Evolutionary conservation across 1,140 invertebrate species (phyloP).

Genomic region (Ganaspis sp.): DNA sequence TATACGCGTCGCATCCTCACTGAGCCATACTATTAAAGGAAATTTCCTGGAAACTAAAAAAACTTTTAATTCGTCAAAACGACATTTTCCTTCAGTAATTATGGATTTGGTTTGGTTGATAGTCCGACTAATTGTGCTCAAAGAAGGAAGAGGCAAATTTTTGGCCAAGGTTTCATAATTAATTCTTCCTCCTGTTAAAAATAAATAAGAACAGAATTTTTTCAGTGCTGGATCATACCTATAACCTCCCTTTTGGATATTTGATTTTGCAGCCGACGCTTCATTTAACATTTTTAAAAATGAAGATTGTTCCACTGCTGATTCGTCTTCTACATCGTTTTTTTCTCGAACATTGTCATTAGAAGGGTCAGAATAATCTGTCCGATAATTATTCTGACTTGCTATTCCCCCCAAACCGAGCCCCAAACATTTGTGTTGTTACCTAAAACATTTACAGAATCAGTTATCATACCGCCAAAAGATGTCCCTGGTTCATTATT

Average conservation of each 20-base stretch:
- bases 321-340: not conserved
- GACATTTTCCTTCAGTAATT: conserved; percentile 35
- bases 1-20: conserved; percentile 46
- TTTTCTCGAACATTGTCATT: not conserved
- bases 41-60: conserved; percentile 36
- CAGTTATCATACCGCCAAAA: no score
- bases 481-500: no score
- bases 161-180: not conserved
- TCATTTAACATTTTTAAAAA: not conserved
- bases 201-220: not conserved
- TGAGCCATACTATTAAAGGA: conserved; percentile 40
- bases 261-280: not conserved
- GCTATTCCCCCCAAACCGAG: not conserved
- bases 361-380: not conserved
- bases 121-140: not conserved
- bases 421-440: not conserved
- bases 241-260: not conserved
- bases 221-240: not conserved
- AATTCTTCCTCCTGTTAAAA: not conserved
- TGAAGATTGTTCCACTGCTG: not conserved
- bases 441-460: not conserved
- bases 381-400: not conserved
- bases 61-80: conserved; percentile 36
- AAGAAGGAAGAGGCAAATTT: not conserved
- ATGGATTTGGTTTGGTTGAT: not conserved